Evolutionary conservation across 2,113 vertebrate genomes (phyloP).

Genomic region (Psittacara wagleri): DNA sequence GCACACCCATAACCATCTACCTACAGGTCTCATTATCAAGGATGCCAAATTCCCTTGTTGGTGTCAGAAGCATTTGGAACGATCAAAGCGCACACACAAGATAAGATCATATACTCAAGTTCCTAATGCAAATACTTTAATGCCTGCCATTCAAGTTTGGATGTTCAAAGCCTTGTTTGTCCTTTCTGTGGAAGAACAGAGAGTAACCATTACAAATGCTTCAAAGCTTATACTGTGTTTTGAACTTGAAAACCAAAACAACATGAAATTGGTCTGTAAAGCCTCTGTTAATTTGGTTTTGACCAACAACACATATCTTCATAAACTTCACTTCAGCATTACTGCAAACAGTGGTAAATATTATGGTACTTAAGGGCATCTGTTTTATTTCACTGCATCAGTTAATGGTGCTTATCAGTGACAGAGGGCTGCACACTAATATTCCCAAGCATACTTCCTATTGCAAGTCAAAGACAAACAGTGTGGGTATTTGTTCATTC

Average conservation of each 20-base stretch:
- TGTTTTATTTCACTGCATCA: conserved; percentile 47
- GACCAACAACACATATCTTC: not conserved
- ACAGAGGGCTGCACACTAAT: not conserved
- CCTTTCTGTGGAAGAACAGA: not conserved
- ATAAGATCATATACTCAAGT: not conserved
- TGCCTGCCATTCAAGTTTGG: not conserved
- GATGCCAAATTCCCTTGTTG: not conserved
- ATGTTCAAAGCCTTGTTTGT: not conserved
- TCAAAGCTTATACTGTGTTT: not conserved
- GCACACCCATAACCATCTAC: not conserved
- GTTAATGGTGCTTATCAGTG: conserved; percentile 23
- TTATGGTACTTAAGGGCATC: not conserved
- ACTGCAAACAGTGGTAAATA: conserved; percentile 27
- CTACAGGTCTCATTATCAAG: not conserved
- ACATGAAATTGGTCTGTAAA: not conserved
- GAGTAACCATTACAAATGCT: not conserved
- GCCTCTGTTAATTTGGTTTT: not conserved
- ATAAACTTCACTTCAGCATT: not conserved
- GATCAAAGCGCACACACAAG: not conserved
- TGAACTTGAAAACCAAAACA: not conserved
- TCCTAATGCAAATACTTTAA: not conserved
- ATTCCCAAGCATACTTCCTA: not conserved
- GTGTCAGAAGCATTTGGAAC: not conserved
- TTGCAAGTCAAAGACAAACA: not conserved
- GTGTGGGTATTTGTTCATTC: not conserved